Evolutionary conservation across 2,113 vertebrate species (phyloP), one percentile per base, ranked within the genome.

Genomic region (Lamprotornis superbus): DNA sequence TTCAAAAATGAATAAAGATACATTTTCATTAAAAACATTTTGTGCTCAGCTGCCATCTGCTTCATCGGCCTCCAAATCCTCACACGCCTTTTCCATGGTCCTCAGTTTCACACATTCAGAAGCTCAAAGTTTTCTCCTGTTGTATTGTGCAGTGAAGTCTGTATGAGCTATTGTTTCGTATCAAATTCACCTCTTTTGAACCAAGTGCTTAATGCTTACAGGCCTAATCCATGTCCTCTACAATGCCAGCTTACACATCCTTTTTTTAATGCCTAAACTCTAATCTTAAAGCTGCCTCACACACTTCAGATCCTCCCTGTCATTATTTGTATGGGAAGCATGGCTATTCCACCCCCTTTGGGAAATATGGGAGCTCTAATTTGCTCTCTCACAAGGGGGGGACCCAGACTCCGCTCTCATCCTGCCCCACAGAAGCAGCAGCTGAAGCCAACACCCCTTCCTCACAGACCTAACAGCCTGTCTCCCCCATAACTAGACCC

Each of bases 11-110:
- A 95, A 40, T 40, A 89, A 82, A 64, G 93, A 90, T 81, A 86
- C 76, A 71, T 96, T 94, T 95, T 96, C 94, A 97, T 96, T 95
- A 83, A 96, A 97, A 96, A 97, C 90, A 93, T 94, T 96, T 89
- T 96, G 94, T 96, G 93, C 94, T 96, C 20, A 92, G 83, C 88
- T 71, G 64, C 96, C 94, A 97, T 97, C 95, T 96, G 94, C 90
- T 95, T 94, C 95, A 93, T 89, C 52, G 73, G 96, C 52, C 73
- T 95, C 91, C 91, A 96, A 95, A 95, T 95, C 93, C 95, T 93
- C 92, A 94, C 88, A 75, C 71, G 93, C 76, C 94, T 96, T 40
- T 89, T 70, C 87, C 12, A 2, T 49, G 83, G 73, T 89, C 86
- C 75, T 71, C 23, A 46, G 79, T 87, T 96, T 94, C 83, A 89